Conservation (phyloP, 2,888 invertebrate species). For the Synanthedon formicaeformis region DNA sequence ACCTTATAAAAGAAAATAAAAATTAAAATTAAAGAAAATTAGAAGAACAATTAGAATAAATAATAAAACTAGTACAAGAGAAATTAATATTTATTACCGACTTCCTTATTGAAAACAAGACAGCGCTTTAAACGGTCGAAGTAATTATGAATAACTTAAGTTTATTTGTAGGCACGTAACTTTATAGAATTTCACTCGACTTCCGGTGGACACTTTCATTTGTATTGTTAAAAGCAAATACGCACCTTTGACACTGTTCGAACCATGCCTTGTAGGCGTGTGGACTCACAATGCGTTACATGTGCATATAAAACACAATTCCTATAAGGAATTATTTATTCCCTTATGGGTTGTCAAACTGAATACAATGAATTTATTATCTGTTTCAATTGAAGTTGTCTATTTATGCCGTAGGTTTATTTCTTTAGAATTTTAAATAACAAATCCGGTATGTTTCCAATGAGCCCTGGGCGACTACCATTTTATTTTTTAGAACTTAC, state of each 20-base stretch:
- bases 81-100: neutral
- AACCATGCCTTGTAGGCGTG: constrained; percentile 5
- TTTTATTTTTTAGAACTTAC: no score
- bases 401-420: no score
- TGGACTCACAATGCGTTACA: neutral
- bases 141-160: constrained; percentile 1
- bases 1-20: neutral
- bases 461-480: no score
- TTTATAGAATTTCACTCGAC: constrained; percentile 17
- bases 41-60: no score
- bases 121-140: neutral
- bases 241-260: constrained; percentile 18
- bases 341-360: no score
- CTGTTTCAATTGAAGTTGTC: no score
- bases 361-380: no score
- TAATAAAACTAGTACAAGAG: neutral
- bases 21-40: neutral
- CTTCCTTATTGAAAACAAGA: neutral
- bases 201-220: constrained; percentile 46
- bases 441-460: no score
- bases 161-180: constrained; percentile 11
- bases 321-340: no score
- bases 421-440: no score
- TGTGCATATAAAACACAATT: neutral
- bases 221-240: constrained; percentile 31